These are phyloP conservation scores for Ctenodactylus gundi DNA, from an alignment of 2,113 vertebrate genomes.

Conservation along the genomic window DNA sequence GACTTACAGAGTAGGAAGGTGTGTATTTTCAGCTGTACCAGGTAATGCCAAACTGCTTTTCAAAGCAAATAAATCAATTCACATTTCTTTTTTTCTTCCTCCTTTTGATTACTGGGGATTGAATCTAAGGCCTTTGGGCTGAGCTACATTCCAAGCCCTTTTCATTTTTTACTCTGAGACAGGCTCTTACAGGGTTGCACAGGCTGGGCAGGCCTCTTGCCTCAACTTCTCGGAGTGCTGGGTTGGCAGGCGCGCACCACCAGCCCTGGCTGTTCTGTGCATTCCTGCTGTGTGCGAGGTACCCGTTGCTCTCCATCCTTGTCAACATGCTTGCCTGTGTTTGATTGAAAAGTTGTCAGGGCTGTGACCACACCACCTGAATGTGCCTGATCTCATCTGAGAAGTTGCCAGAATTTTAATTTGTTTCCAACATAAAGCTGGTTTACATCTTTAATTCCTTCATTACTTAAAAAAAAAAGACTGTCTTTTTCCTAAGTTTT, in stretches of 20 bases:
- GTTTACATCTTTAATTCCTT: neutral
- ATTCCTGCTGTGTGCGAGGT: neutral
- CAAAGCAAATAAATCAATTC: neutral
- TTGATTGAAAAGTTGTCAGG: neutral
- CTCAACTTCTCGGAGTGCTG: no score
- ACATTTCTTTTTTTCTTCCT: no score
- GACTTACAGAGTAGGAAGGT: neutral
- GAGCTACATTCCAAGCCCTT: no score
- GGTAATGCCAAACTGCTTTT: neutral
- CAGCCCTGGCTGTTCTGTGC: no score
- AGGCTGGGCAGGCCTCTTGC: no score
- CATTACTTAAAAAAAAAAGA: conserved; percentile 9
- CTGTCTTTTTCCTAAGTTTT: neutral
- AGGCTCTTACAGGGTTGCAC: no score
- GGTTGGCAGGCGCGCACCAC: no score
- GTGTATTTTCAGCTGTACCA: neutral
- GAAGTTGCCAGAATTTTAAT: neutral
- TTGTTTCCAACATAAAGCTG: neutral
- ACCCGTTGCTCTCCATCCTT: neutral
- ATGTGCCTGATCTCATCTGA: no score
- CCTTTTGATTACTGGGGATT: no score
- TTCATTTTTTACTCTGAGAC: no score
- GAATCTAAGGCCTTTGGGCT: no score
- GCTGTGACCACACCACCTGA: no score
- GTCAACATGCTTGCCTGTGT: neutral